These are phyloP conservation scores for Colaptes auratus DNA, from an alignment of 2,113 vertebrate genomes.

Conservation along the genomic window DNA sequence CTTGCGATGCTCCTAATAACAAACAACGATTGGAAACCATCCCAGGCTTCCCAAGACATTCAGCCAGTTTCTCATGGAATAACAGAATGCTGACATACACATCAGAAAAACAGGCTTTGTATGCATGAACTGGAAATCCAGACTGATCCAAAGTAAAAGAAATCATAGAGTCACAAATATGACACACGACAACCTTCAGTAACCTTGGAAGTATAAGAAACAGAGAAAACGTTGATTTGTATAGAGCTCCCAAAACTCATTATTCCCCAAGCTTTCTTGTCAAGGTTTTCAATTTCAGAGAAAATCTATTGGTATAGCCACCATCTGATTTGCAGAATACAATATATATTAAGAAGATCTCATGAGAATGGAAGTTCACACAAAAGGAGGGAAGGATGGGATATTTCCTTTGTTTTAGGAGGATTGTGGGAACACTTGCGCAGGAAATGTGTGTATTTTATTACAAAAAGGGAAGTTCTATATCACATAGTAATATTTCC, in stretches of 20 bases:
- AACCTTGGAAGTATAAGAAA: background rate
- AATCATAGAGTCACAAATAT: background rate
- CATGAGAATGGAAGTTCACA: background rate
- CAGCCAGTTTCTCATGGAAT: constrained; percentile 19
- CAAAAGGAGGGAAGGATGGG: background rate
- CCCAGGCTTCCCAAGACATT: constrained; percentile 27
- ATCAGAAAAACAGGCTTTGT: background rate
- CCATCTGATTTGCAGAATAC: background rate
- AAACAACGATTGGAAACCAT: constrained; percentile 37
- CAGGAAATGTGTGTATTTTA: background rate
- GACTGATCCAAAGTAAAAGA: background rate
- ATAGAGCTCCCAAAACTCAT: background rate
- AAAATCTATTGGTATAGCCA: background rate
- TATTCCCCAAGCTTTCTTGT: background rate
- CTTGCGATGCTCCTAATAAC: constrained; percentile 42
- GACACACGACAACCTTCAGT: background rate
- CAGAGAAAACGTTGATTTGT: background rate
- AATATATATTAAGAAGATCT: background rate
- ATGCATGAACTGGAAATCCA: background rate
- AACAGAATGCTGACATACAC: background rate
- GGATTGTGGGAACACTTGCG: rapidly evolving
- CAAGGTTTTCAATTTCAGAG: background rate
- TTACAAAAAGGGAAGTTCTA: background rate
- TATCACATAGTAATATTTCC: background rate
- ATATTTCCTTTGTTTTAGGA: background rate